Evolutionary conservation across 2,113 vertebrate species (phyloP).

Genomic region (Synchiropus splendidus): DNA sequence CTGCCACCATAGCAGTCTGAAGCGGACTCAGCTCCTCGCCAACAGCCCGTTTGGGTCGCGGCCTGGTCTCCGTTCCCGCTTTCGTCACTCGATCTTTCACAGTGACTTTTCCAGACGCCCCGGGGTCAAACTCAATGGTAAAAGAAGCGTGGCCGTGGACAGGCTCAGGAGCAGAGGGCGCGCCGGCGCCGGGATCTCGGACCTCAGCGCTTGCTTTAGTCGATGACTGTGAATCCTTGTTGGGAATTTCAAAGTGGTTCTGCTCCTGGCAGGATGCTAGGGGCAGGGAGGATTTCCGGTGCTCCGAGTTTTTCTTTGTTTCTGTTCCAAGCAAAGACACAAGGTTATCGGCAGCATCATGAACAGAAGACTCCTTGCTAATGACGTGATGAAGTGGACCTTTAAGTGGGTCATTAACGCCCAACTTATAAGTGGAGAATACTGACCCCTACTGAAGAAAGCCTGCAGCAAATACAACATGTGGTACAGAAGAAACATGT

Average conservation of each 20-base stretch:
- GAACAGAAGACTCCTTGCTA: too few species aligned
- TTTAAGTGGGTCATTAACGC: too few species aligned
- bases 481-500: too few species aligned
- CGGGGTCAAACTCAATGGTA: slow-evolving; percentile 92
- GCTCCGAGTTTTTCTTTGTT: slow-evolving; percentile 40
- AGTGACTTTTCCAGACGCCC: slow-evolving; percentile 78
- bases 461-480: too few species aligned
- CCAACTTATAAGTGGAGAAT: too few species aligned
- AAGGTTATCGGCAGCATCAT: too few species aligned
- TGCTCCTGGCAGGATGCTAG: slow-evolving; percentile 75
- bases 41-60: slow-evolving; percentile 73
- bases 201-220: slow-evolving; percentile 70
- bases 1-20: slow-evolving; percentile 88
- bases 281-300: slow-evolving; percentile 64
- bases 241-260: slow-evolving; percentile 95
- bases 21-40: slow-evolving; percentile 84
- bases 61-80: slow-evolving; percentile 76
- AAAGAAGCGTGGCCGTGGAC: slow-evolving; percentile 87
- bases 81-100: slow-evolving; percentile 86
- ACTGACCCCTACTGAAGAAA: too few species aligned
- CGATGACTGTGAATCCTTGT: slow-evolving; percentile 72
- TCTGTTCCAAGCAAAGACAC: too few species aligned
- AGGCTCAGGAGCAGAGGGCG: slow-evolving; percentile 57
- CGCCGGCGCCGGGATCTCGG: slow-evolving; percentile 66
- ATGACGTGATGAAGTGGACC: too few species aligned